A percentile compares a stretch with the other conserved stretches of the same genome.
phyloP scores from a whole-genome alignment of 2,888 invertebrate genomes.

The Limnephilus marmoratus region DNA sequence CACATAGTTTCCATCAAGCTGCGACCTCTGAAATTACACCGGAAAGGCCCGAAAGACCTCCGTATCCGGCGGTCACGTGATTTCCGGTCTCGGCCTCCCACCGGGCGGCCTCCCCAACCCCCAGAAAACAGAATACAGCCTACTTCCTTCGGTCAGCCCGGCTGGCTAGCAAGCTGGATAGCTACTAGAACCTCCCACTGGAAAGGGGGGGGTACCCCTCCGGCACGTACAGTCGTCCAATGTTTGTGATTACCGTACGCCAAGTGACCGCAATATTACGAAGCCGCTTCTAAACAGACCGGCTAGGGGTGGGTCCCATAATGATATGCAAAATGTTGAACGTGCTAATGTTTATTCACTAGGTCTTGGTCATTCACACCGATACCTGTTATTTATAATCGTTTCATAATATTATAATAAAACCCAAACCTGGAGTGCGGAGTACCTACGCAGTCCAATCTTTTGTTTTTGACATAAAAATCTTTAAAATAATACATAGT shows the following conservation, averaged over 20 bases:
- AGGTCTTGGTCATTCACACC: background rate
- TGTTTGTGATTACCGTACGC: slow-evolving; percentile 29
- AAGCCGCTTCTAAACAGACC: slow-evolving; percentile 12
- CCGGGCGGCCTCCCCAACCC: background rate
- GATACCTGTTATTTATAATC: background rate
- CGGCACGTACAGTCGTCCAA: slow-evolving; percentile 24
- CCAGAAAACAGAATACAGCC: background rate
- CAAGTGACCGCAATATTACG: slow-evolving; percentile 29
- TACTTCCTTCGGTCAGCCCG: background rate
- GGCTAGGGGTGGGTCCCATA: background rate
- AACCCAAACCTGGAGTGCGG: no score
- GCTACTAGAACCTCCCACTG: background rate
- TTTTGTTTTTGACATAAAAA: no score
- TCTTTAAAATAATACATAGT: no score
- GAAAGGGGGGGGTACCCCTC: background rate
- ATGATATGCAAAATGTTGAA: slow-evolving; percentile 24
- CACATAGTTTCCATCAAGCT: slow-evolving; percentile 31
- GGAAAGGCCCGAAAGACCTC: slow-evolving; percentile 46
- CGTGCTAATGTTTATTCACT: background rate
- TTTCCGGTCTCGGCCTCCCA: slow-evolving; percentile 41
- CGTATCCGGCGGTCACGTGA: slow-evolving; percentile 53
- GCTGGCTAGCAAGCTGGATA: background rate
- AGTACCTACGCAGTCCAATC: no score
- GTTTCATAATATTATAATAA: background rate
- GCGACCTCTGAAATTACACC: slow-evolving; percentile 44